Evolutionary conservation across 2,888 invertebrate species (phyloP).

Genomic region (Leptopterna dolabrata): DNA sequence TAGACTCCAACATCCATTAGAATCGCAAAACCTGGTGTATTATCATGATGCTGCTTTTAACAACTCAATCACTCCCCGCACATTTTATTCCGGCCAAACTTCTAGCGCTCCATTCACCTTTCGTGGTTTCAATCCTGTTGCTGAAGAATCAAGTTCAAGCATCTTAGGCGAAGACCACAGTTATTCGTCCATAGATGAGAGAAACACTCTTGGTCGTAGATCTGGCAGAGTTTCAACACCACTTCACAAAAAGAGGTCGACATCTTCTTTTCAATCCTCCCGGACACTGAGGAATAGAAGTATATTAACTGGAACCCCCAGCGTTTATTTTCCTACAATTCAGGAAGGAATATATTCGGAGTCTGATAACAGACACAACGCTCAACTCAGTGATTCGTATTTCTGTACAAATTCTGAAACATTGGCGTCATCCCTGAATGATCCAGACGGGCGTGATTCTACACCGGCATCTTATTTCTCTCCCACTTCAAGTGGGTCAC

Average conservation of each 20-base stretch:
- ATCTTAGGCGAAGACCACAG: neutral
- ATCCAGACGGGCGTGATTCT: neutral
- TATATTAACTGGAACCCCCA: neutral
- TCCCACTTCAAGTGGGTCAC: slow-evolving; percentile 1
- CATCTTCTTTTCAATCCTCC: neutral
- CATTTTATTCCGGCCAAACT: neutral
- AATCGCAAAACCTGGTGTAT: neutral
- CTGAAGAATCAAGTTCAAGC: neutral
- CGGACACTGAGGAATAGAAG: neutral
- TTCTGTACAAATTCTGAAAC: neutral
- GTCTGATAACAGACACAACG: neutral
- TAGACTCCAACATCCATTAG: no score
- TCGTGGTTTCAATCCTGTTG: neutral
- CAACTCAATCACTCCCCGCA: slow-evolving; percentile 33
- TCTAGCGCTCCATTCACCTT: slow-evolving; percentile 7
- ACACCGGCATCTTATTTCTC: slow-evolving; percentile 34
- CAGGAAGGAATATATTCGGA: neutral
- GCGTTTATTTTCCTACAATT: neutral
- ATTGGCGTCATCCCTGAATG: neutral
- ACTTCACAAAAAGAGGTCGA: neutral
- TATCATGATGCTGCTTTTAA: neutral
- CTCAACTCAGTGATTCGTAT: neutral
- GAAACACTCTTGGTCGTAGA: neutral
- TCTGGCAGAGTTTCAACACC: slow-evolving; percentile 17
- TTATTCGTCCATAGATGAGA: neutral